Conservation (phyloP, 1,140 invertebrate species). For the Ectropis grisescens region DNA sequence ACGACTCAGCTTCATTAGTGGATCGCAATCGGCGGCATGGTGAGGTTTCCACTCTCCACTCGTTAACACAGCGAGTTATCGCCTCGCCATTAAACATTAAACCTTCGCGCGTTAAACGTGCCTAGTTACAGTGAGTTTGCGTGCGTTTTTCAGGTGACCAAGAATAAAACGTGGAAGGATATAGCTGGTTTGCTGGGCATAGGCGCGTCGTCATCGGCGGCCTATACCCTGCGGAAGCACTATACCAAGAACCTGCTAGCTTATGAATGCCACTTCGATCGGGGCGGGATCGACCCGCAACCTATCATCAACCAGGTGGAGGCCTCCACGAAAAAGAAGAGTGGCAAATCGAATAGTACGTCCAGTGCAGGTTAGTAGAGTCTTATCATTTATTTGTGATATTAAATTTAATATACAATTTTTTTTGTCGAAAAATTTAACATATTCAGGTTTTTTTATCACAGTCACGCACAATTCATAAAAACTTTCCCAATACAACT, state of each 20-base stretch:
- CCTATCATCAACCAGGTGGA: slow-evolving; percentile 96
- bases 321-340: slow-evolving; percentile 90
- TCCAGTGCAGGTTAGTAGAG: slow-evolving; percentile 81
- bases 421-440: too few species aligned
- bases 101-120: slow-evolving; percentile 30
- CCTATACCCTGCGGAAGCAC: slow-evolving; percentile 96
- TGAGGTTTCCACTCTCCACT: slow-evolving; percentile 31
- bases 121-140: too few species aligned
- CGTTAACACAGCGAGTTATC: slow-evolving; percentile 33
- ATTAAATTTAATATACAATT: too few species aligned
- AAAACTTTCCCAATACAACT: too few species aligned
- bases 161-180: slow-evolving; percentile 99
- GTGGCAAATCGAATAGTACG: slow-evolving; percentile 84
- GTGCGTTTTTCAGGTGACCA: slow-evolving; percentile 98
- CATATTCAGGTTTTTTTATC: too few species aligned
- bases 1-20: slow-evolving; percentile 2
- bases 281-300: slow-evolving; percentile 94
- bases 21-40: slow-evolving; percentile 18
- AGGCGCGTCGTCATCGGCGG: slow-evolving; percentile 95
- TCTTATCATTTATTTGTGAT: too few species aligned
- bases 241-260: slow-evolving; percentile 97
- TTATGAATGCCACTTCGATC: slow-evolving; percentile 97
- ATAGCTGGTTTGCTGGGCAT: slow-evolving; percentile 94
- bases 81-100: too few species aligned
- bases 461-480: too few species aligned